Evolutionary conservation across 30 jellyfish, hydroid and myxozoan species (phyloP).

Genomic region (Pseudorhiza aurosa): DNA sequence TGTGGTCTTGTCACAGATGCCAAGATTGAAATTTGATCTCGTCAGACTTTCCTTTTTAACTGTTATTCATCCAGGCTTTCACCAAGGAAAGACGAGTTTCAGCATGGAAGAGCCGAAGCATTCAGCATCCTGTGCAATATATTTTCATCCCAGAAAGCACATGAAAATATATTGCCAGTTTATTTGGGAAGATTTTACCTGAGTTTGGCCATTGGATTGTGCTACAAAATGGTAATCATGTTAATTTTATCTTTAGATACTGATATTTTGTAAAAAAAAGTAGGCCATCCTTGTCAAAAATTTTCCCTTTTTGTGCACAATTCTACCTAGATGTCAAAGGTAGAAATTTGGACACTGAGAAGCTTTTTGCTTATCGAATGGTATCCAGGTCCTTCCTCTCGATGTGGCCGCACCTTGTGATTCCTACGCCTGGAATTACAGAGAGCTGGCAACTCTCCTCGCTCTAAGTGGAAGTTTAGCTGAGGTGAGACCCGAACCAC

Average conservation of each 20-base stretch:
- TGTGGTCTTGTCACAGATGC: no score
- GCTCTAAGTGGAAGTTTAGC: no score
- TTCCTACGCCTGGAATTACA: no score
- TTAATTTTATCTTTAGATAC: not conserved
- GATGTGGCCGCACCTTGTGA: no score
- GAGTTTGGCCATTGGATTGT: slow-evolving; percentile 92
- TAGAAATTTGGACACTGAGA: no score
- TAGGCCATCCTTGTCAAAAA: not conserved
- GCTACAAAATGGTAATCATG: slow-evolving; percentile 79
- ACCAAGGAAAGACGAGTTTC: slow-evolving; percentile 84
- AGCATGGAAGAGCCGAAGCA: slow-evolving; percentile 97
- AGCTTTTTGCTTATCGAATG: no score
- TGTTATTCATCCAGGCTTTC: slow-evolving; percentile 44
- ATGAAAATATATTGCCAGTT: slow-evolving; percentile 88
- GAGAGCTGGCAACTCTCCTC: no score
- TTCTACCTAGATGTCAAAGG: no score
- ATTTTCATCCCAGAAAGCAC: slow-evolving; percentile 78
- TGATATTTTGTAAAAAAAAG: not conserved
- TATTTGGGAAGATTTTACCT: slow-evolving; percentile 88
- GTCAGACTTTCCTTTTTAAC: no score
- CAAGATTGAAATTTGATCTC: no score
- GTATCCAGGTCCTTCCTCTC: no score
- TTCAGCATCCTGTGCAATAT: slow-evolving; percentile 89
- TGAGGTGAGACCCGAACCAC: no score
- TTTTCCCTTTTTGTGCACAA: not conserved